A percentile compares a stretch with the other conserved stretches of the same genome.
phyloP scores from a whole-genome alignment of 2,888 invertebrate species.

The Mamestra brassicae region DNA sequence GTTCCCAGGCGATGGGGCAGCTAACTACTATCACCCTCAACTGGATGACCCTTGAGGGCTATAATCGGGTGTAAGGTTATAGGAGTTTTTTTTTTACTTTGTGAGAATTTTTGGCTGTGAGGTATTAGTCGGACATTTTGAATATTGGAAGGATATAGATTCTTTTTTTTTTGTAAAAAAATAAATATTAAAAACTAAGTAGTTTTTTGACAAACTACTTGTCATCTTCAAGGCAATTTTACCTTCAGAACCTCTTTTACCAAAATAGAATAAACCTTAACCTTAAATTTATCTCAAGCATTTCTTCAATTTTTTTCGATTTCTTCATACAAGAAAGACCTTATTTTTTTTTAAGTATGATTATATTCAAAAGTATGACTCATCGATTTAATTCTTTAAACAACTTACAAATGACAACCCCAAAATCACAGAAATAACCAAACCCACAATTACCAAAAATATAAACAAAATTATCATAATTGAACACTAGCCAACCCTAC shows the following conservation, averaged over 20 bases:
- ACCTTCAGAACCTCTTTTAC: background rate
- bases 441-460: slow-evolving; percentile 14
- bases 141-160: background rate
- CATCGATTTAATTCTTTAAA: background rate
- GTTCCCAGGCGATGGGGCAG: slow-evolving; percentile 84
- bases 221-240: no score
- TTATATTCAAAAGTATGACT: no score
- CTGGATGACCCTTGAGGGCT: slow-evolving; percentile 81
- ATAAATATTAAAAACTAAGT: no score
- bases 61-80: slow-evolving; percentile 46
- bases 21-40: slow-evolving; percentile 85
- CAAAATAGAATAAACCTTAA: no score
- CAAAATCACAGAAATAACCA: background rate
- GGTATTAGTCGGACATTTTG: background rate
- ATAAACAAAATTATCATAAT: slow-evolving; percentile 34
- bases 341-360: no score
- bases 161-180: no score
- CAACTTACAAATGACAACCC: background rate
- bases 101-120: background rate
- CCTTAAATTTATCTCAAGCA: no score
- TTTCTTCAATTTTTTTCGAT: no score
- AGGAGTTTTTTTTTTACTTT: background rate
- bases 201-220: no score
- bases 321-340: no score
- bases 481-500: slow-evolving; percentile 41